Percentiles rank a stretch among this genome's conserved stretches.
phyloP scores from a whole-genome alignment of 2,888 invertebrate genomes.

The Lacanobia oleracea region DNA sequence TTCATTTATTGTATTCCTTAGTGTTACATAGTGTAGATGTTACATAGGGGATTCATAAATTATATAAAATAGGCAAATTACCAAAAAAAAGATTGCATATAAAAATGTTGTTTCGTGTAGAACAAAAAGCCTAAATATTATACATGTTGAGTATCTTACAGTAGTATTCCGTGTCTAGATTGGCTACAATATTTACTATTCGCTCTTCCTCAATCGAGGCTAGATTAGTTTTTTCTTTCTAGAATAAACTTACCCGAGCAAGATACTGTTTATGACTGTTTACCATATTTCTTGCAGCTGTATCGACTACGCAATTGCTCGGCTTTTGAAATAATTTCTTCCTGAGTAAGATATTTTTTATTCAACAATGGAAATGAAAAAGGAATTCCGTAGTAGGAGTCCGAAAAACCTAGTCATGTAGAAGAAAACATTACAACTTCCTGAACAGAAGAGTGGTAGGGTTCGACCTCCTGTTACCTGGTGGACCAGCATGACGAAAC shows the following conservation, averaged over 20 bases:
- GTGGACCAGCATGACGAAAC: too few relatives aligned
- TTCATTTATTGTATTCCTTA: too few relatives aligned
- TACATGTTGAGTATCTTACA: not conserved
- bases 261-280: constrained; percentile 22
- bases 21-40: too few relatives aligned
- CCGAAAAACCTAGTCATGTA: too few relatives aligned
- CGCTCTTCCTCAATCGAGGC: constrained; percentile 8
- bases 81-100: not conserved
- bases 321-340: not conserved
- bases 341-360: not conserved
- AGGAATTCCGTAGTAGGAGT: not conserved
- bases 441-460: too few relatives aligned
- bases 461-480: too few relatives aligned
- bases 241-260: constrained; percentile 17
- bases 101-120: not conserved
- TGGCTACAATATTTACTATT: constrained; percentile 32
- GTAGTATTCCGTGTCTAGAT: not conserved
- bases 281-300: constrained; percentile 15
- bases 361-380: not conserved
- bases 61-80: not conserved
- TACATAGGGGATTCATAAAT: too few relatives aligned
- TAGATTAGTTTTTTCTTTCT: constrained; percentile 28
- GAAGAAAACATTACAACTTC: too few relatives aligned
- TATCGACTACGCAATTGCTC: not conserved
- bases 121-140: not conserved